These are phyloP conservation scores for Drosophila sordidapex DNA, from an alignment of 2,888 invertebrate species.

Conservation along the genomic window DNA sequence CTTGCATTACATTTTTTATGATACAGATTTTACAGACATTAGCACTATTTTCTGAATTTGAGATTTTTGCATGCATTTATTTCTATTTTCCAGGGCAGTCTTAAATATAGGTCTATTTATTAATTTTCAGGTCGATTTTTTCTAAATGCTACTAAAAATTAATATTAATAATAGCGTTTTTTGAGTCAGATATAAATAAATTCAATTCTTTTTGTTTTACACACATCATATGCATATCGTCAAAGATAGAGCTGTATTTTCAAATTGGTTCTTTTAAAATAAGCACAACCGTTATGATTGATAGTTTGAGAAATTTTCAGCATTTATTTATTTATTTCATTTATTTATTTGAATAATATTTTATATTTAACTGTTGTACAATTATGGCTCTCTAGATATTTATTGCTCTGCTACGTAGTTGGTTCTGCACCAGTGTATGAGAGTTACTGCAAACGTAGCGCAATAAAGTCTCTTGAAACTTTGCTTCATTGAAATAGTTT, in stretches of 20 bases:
- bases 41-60: not conserved
- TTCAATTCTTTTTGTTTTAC: too few species aligned
- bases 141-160: too few species aligned
- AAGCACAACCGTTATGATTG: not conserved
- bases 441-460: constrained; percentile 20
- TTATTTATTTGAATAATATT: not conserved
- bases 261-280: not conserved
- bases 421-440: constrained; percentile 35
- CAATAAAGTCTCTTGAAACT: constrained; percentile 58
- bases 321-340: too few species aligned
- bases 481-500: constrained; percentile 77
- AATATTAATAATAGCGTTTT: not conserved
- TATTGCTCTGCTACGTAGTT: not conserved
- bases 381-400: not conserved
- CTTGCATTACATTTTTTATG: not conserved
- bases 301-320: not conserved
- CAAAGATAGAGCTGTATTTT: too few species aligned
- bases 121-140: not conserved
- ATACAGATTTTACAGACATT: not conserved
- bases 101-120: too few species aligned
- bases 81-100: too few species aligned
- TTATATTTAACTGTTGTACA: not conserved
- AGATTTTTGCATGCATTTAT: not conserved
- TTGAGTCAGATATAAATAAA: not conserved
- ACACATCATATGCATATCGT: too few species aligned